Percentiles rank a stretch among this genome's conserved stretches.
phyloP scores from a whole-genome alignment of 1,140 invertebrate genomes.

The Eupristina koningsbergeri region DNA sequence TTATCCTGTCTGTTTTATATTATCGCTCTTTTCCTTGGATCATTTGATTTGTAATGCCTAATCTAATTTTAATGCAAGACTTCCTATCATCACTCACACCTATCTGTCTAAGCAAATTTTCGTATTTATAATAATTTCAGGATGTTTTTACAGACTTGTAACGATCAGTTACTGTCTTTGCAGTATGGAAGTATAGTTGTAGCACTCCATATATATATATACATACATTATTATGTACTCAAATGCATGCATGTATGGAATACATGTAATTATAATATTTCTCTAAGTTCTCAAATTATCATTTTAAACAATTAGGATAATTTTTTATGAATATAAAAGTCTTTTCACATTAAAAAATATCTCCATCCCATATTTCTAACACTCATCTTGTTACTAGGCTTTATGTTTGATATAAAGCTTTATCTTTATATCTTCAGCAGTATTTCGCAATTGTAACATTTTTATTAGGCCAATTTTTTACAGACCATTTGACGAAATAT shows the following conservation, averaged over 20 bases:
- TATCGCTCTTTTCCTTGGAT: neutral
- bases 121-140: neutral
- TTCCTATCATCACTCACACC: neutral
- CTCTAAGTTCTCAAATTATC: neutral
- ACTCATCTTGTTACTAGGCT: neutral
- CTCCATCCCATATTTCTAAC: neutral
- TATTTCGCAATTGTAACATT: neutral
- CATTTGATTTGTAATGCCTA: neutral
- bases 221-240: neutral
- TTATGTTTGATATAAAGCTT: neutral
- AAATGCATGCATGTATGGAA: too few relatives aligned
- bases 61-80: neutral
- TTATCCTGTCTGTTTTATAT: constrained; percentile 1
- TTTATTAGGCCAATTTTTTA: neutral
- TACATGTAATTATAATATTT: neutral
- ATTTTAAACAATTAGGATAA: neutral
- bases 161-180: constrained; percentile 7
- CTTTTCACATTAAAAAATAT: neutral
- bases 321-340: neutral
- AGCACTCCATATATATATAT: neutral
- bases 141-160: neutral
- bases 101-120: neutral
- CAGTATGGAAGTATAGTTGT: neutral
- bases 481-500: neutral
- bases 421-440: neutral